Conservation (phyloP, 2,797 vertebrate genomes). For the Lagocephalus sceleratus region DNA sequence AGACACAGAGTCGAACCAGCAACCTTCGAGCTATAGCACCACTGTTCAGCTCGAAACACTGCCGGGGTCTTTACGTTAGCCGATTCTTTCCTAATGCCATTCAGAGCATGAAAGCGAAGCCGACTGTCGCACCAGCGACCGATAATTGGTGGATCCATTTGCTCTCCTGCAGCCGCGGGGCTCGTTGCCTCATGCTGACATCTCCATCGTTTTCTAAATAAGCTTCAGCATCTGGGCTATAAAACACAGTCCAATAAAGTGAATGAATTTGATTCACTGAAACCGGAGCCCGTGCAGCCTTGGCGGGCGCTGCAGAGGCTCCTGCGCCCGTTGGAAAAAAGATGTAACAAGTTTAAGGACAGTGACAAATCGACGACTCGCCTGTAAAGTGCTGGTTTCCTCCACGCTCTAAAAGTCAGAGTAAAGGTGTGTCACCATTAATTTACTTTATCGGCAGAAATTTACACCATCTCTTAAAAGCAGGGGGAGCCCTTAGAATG, state of each 20-base stretch:
- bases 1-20: no score
- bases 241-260: conserved; percentile 12
- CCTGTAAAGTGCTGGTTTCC: conserved; percentile 28
- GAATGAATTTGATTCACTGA: conserved; percentile 17
- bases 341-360: conserved; percentile 19
- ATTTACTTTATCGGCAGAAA: conserved; percentile 28
- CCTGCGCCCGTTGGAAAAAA: conserved; percentile 35
- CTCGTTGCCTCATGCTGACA: conserved; percentile 2
- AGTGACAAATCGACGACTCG: conserved; percentile 6
- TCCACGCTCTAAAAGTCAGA: conserved; percentile 26
- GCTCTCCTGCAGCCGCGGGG: neutral
- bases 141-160: neutral
- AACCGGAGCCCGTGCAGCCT: conserved; percentile 4
- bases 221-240: conserved; percentile 2
- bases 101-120: neutral
- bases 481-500: conserved; percentile 31
- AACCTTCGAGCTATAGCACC: no score
- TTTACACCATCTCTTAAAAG: conserved; percentile 36
- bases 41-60: no score
- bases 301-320: neutral
- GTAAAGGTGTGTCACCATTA: conserved; percentile 27
- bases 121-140: neutral
- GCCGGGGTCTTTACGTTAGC: no score
- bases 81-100: conserved; percentile 7
- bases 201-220: conserved; percentile 15